Base-by-base conservation (phyloP, 2,797 vertebrate species). In the Sebastes trivittatus region DNA sequence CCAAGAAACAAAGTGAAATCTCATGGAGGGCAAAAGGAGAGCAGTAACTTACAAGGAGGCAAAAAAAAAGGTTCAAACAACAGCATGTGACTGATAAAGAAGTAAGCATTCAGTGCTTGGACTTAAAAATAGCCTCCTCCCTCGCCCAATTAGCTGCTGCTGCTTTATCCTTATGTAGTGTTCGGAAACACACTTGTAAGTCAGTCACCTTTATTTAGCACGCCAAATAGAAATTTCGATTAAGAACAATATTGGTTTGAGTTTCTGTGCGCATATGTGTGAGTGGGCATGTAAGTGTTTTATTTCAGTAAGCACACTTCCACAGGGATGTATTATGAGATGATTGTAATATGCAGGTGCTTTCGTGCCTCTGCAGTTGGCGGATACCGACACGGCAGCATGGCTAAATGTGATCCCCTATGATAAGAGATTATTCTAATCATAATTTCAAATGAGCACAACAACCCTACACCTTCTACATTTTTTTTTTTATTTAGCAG, bases 271-370 rank as follows among this genome's bases (percentile, higher is more conserved):
- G 55, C 62, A 34, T 42, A 54, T 67, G 56, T 68, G 56, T 72
- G 72, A 81, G 79, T 82, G 62, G 78, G 69, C 61, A 75, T 74
- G n/a, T 77, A 52, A 84, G 79, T 77, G 69, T 78, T 86, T 77
- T 72, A 88, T 82, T 86, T 85, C 66, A 64, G 81, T 60, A 29
- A 49, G 77, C 3, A 0, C 23, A 62, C 61, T 58, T 88, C 75
- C 82, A 70, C 32, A 49, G 69, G 59, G 78, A 83, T 64, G 8
- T 49, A 72, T 77, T 71, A 68, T 55, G 62, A 80, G 63, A 80
- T 79, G 70, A 82, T 38, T 81, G 25, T 60, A 75, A 60, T 55
- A 64, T 49, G 38, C 58, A 84, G 68, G 72, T 86, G 75, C 34
- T 84, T 82, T 84, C 67, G 25, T 61, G 58, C 7, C 72, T 75